phyloP scores from a whole-genome alignment of 2,797 vertebrate genomes.

The Gadopsis bispinosus region DNA sequence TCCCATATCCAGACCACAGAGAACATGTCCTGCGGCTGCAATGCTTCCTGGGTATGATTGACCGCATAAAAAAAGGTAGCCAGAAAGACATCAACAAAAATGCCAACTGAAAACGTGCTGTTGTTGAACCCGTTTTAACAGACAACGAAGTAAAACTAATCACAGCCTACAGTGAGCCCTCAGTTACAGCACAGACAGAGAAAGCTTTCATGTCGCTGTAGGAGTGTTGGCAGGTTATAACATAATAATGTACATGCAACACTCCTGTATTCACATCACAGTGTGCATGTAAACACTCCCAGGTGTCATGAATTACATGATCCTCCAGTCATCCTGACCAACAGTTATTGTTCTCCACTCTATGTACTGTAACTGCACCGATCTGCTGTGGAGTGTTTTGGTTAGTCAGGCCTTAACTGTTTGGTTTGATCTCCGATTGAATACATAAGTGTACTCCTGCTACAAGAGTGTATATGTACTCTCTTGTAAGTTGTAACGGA shows the following conservation, averaged over 20 bases:
- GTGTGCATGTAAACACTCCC: not conserved
- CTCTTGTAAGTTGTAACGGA: conserved; percentile 1
- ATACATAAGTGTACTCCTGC: not conserved
- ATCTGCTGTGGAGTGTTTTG: not conserved
- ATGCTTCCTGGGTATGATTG: not conserved
- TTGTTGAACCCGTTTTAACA: not conserved
- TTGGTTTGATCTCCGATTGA: not conserved
- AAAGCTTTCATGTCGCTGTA: not conserved
- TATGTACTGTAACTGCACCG: conserved; percentile 18
- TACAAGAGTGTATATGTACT: not conserved
- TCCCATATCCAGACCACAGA: not conserved
- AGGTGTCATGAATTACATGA: not conserved
- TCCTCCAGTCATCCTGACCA: not conserved
- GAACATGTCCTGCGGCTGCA: not conserved
- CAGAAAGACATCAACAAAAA: not conserved
- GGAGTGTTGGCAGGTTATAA: not conserved
- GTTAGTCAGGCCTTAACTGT: not conserved
- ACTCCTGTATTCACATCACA: not conserved
- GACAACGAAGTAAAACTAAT: not conserved
- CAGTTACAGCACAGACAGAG: too few species aligned
- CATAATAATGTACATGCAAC: not conserved
- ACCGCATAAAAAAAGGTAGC: not conserved
- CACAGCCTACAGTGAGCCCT: not conserved
- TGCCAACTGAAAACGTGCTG: not conserved
- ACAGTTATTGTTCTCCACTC: not conserved